phyloP scores from a whole-genome alignment of 2,888 invertebrate genomes.

The Drosophila rellima region DNA sequence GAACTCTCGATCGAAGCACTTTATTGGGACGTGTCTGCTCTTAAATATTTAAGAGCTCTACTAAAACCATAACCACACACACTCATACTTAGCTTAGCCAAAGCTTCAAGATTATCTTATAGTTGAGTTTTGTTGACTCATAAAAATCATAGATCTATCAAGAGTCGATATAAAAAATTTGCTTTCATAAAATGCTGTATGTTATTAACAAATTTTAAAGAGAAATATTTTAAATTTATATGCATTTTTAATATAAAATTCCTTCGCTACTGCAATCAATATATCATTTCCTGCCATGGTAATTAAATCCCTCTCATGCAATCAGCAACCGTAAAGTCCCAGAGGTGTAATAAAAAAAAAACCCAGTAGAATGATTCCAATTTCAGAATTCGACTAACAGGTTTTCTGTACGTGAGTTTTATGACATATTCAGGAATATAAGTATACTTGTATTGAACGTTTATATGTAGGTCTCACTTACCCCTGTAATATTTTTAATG shows the following conservation, averaged over 20 bases:
- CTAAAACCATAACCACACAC: conserved; percentile 14
- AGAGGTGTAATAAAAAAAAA: not conserved
- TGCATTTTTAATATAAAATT: conserved; percentile 3
- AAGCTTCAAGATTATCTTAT: not conserved
- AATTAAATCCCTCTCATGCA: conserved; percentile 59
- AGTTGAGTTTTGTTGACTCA: not conserved
- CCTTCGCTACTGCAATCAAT: conserved; percentile 58
- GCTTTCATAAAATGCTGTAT: not conserved
- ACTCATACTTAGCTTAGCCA: not conserved
- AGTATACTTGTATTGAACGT: too few species aligned
- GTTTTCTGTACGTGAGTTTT: not conserved
- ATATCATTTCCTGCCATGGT: conserved; percentile 57
- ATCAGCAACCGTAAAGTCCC: conserved; percentile 10
- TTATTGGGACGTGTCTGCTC: conserved; percentile 5
- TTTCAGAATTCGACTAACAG: not conserved
- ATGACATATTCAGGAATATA: too few species aligned
- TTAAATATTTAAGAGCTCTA: conserved; percentile 19
- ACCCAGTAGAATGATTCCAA: not conserved
- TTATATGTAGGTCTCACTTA: too few species aligned
- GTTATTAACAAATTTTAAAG: not conserved
- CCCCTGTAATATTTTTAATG: not conserved
- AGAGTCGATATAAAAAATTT: not conserved
- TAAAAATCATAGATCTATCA: not conserved
- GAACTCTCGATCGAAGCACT: not conserved
- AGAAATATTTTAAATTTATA: conserved; percentile 8